Evolutionary conservation across 37 sponge, comb jelly and placozoan genomes (phyloP), one percentile per base, ranked within the genome.

Genomic region (Oscarella lobularis): DNA sequence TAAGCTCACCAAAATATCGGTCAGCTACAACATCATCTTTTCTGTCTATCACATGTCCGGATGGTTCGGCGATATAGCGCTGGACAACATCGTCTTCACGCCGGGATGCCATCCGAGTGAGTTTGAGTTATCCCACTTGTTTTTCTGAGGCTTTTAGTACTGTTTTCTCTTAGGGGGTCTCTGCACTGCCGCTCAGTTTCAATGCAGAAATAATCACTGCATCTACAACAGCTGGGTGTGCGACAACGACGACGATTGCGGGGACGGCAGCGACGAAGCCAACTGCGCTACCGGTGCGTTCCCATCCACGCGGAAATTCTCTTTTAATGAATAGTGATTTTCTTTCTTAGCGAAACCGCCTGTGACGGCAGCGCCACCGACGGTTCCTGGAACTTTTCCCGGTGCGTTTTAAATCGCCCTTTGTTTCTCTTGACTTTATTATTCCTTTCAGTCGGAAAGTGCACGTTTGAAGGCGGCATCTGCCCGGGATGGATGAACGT

Each of bases 51-150:
- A 48, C 60, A 20, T 20, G 20, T 31, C 73, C 14, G 73, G 73
- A 35, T 35, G 14, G 9, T 27, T 20, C 37, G 73, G 73, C 14
- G 37, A 70, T 70, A 35, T 70, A 29, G 9, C 73, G 14, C 14
- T 70, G 29, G 73, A 70, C 27, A 70, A 9, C 37, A 70, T 70
- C 73, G 27, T 20, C 14, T 70, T 70, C 73, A 70, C 73, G 14
- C 73, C 73, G 14, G 73, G 73, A n/a, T 31, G 73, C 73, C 37
- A 31, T 31, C 29, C 9, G 14, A 31, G 60, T 48, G 60, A 48
- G 60, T 27, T 9, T 48, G 9, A 20, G 60, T 48, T 27, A 27
- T 20, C 9, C 9, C 35, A 14, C 9, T 20, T n/a, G 60, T 48
- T 48, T 9, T 27, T 48, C 60, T 48, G 60, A 20, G 9, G 60